These are phyloP conservation scores for Brachyrhaphis roseni DNA, from an alignment of 2,797 vertebrate genomes.

Conservation along the genomic window DNA sequence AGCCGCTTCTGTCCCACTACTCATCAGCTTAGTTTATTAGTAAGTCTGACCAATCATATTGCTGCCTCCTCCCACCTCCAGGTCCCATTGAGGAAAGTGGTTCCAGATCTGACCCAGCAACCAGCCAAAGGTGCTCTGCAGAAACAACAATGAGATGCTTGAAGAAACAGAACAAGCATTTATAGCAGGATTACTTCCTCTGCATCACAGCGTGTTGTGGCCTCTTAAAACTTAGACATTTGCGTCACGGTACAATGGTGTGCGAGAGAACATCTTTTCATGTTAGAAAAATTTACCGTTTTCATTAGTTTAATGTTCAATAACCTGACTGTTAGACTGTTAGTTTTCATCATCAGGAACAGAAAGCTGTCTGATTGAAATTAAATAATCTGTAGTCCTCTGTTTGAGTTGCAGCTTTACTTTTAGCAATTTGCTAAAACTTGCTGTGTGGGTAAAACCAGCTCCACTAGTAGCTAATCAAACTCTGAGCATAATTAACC, in stretches of 20 bases:
- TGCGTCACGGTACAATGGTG: background rate
- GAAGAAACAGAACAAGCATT: constrained; percentile 11
- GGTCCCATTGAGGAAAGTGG: constrained; percentile 61
- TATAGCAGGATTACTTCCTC: background rate
- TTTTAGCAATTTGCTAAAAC: background rate
- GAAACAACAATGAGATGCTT: background rate
- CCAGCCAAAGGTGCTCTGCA: constrained; percentile 1
- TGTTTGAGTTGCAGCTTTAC: background rate
- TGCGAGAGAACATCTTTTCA: background rate
- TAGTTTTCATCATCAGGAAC: background rate
- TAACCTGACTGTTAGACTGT: background rate
- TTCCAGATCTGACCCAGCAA: constrained; percentile 56
- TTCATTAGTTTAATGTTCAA: background rate
- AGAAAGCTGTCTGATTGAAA: background rate
- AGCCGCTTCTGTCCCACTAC: constrained; percentile 36
- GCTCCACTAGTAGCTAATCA: background rate
- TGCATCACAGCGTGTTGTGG: background rate
- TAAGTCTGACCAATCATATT: constrained; percentile 49
- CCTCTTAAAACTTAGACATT: constrained; percentile 1
- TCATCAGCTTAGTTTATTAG: constrained; percentile 52
- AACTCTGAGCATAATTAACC: background rate
- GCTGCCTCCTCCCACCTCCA: constrained; percentile 31
- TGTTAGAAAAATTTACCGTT: background rate
- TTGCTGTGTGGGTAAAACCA: background rate
- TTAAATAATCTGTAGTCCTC: background rate